A percentile compares a stretch with the other conserved stretches of the same genome.
Conservation (phyloP, 1,140 invertebrate genomes). For the Drosophila funebris region DNA sequence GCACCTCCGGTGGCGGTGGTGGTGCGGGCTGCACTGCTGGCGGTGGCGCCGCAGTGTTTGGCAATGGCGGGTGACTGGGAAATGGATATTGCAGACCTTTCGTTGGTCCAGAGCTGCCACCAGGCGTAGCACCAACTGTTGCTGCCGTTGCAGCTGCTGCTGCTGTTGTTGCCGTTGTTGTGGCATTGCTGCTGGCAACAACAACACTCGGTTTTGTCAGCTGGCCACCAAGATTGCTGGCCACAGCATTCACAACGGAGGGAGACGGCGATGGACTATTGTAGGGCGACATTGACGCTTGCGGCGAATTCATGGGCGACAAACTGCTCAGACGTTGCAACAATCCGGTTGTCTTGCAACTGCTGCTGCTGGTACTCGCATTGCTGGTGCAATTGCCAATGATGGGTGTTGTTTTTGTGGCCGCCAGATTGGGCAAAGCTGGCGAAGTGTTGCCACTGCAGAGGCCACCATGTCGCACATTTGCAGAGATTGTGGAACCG, state of each 20-base stretch:
- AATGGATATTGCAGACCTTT: slow-evolving; percentile 92
- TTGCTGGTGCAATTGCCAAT: slow-evolving; percentile 60
- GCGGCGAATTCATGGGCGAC: slow-evolving; percentile 83
- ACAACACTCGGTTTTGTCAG: slow-evolving; percentile 21
- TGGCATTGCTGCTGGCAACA: background rate
- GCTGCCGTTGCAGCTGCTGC: slow-evolving; percentile 1
- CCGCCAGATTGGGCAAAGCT: slow-evolving; percentile 78
- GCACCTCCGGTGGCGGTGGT: slow-evolving; percentile 57
- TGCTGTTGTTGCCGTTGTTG: slow-evolving; percentile 37
- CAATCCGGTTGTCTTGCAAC: slow-evolving; percentile 55
- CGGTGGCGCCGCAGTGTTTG: slow-evolving; percentile 82
- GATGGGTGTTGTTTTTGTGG: slow-evolving; percentile 70
- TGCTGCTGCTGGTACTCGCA: slow-evolving; percentile 5
- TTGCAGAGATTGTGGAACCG: slow-evolving; percentile 30
- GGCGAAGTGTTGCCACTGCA: slow-evolving; percentile 75
- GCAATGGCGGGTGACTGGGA: slow-evolving; percentile 89
- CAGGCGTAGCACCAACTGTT: slow-evolving; percentile 10
- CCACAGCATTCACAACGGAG: slow-evolving; percentile 48
- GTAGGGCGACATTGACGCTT: slow-evolving; percentile 80
- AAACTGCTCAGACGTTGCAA: slow-evolving; percentile 73
- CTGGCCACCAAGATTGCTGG: background rate
- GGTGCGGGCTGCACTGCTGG: slow-evolving; percentile 70
- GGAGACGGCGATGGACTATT: slow-evolving; percentile 80
- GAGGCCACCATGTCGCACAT: slow-evolving; percentile 33
- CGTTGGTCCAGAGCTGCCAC: slow-evolving; percentile 34